Evolutionary conservation across 2,113 vertebrate species (phyloP), one percentile per base, ranked within the genome.

Genomic region (Trichechus manatus): DNA sequence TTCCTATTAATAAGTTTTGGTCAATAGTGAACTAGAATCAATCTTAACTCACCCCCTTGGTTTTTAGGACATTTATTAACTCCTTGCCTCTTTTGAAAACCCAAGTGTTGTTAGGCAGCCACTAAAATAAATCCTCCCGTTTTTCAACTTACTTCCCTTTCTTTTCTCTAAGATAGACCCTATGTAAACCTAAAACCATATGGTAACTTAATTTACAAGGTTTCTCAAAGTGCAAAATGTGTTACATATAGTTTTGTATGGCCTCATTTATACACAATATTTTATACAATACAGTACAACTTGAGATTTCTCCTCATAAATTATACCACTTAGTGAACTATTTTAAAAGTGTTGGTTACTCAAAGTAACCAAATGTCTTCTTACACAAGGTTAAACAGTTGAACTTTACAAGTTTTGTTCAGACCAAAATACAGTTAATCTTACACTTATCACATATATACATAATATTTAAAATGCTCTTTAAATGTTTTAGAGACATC

Each of bases 171-270:
- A 56, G 27, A 44, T 25, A 9, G 36, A 77, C 27, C 47, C 77
- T 53, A 50, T 91, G 81, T 97, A 97, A 97, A 97, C 96, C 95
- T 77, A 92, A 95, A 95, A 88, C 95, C 79, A 97, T 42, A 75
- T 0, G 44, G 23, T 77, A 95, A 96, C 33, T 83, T 78, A 94
- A 88, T 47, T 33, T 59, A 97, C 29, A 97, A 97, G 92, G 93
- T 77, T 97, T 59, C 42, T 98, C 84, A 97, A 98, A 98, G 83
- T 80, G 97, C 85, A 97, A 87, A 95, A 93, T 93, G 95, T 95
- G 20, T 93, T 96, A 97, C 83, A 94, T 13, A 61, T 7, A 85
- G 94, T 95, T 94, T 95, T 92, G 78, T 86, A 97, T 89, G 93
- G 93, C 85, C 95, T 85, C 94, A 95, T 79, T 95, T 91, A 93